These are phyloP conservation scores for Distichodus sexfasciatus DNA, from an alignment of 2,797 vertebrate species.

Conservation along the genomic window DNA sequence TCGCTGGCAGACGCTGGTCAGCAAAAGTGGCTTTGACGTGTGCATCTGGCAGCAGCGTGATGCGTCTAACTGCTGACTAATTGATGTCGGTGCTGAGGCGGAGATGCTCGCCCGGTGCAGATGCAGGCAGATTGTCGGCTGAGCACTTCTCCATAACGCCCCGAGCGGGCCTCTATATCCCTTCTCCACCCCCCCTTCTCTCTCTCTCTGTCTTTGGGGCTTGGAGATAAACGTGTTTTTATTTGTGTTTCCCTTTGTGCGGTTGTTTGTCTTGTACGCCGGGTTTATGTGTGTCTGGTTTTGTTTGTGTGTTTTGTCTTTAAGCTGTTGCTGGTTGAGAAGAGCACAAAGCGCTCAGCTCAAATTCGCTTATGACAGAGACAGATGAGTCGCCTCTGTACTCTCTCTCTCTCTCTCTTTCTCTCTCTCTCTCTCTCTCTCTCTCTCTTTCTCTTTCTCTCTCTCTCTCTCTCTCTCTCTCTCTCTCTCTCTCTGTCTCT, in stretches of 20 bases:
- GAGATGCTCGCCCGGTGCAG: conserved; percentile 58
- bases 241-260: neutral
- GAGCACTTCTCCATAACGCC: neutral
- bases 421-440: neutral
- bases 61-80: conserved; percentile 51
- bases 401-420: neutral
- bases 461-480: conserved; percentile 27
- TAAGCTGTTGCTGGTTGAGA: conserved; percentile 1
- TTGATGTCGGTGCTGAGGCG: conserved; percentile 67
- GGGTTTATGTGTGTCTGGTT: conserved; percentile 47
- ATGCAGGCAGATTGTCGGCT: conserved; percentile 1
- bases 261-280: neutral
- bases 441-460: neutral
- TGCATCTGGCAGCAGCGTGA: conserved; percentile 10
- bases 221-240: neutral
- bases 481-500: neutral
- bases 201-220: no score
- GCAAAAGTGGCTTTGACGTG: conserved; percentile 10
- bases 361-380: neutral
- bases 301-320: conserved; percentile 55
- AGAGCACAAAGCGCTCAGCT: neutral
- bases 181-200: no score
- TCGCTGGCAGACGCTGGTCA: conserved; percentile 30
- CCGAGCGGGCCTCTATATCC: neutral
- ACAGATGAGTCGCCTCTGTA: no score